Evolutionary conservation across 2,888 invertebrate species (phyloP), one percentile per base, ranked within the genome.

Genomic region (Netelia melanura): DNA sequence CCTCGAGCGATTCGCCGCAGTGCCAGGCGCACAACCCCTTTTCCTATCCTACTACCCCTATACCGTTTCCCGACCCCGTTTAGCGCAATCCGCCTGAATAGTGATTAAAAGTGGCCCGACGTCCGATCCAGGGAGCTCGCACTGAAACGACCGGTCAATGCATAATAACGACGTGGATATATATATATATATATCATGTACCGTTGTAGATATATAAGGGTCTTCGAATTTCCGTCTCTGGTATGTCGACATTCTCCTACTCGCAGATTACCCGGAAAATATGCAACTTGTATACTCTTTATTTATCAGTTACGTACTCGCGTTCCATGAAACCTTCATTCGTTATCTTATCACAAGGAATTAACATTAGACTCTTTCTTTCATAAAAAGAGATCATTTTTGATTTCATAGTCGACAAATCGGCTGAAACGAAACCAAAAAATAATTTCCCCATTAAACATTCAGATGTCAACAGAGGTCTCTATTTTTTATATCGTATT

Each of bases 91-190:
- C 88, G 87, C 85, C 86, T 87, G 89, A 89, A 90, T 87, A 83
- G 90, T 91, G 91, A 91, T 91, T 91, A 91, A 91, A 91, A 90
- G 88, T 88, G 88, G 86, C 88, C 88, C 70, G 87, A 83, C 82
- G 89, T 83, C 85, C 87, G 86, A 87, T 84, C 86, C 81, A 84
- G 85, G 80, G 72, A 67, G 87, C 85, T 83, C 78, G 65, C 65
- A 10, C 75, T 44, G 81, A 84, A 80, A 70, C 61, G 85, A 81
- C 81, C 86, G 84, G 83, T 79, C 84, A 86, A 87, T 87, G 86
- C 85, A 84, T 87, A 86, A 89, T 88, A 88, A 89, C 86, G 84
- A 85, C 77, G 84, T 64, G 54, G 61, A 74, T 72, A 71, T 79
- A 25, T 44, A 48, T 77, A 76, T 44, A 44, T 10, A 10, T 30